Conservation (phyloP, 2,888 invertebrate genomes). For the Sphecodes monilicornis region DNA sequence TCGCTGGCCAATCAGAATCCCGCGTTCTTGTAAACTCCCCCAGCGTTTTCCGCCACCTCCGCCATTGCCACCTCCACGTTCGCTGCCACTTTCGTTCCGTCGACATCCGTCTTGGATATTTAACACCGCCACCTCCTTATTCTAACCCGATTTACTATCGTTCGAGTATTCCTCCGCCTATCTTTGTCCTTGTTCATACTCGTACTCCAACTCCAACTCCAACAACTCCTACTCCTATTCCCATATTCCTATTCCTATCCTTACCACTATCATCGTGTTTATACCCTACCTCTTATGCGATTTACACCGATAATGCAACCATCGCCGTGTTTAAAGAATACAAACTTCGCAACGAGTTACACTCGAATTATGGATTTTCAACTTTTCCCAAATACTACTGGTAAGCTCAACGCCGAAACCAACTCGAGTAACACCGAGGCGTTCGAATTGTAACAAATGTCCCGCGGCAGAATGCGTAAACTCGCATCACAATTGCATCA, state of each 20-base stretch:
- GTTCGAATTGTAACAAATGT: constrained; percentile 30
- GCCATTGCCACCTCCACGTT: constrained; percentile 20
- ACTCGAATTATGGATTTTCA: not conserved
- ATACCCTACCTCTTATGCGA: not conserved
- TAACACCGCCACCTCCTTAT: constrained; percentile 4
- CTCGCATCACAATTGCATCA: constrained; percentile 72
- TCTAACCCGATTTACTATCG: constrained; percentile 1
- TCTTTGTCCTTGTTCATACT: not conserved
- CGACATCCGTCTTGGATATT: not conserved
- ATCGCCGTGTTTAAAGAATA: not conserved
- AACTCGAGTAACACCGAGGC: constrained; percentile 12
- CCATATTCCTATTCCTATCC: not conserved
- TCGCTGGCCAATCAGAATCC: constrained; percentile 81
- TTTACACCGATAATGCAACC: not conserved
- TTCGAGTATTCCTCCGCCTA: not conserved
- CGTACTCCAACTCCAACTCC: not conserved
- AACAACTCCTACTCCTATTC: not conserved
- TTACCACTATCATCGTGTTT: not conserved
- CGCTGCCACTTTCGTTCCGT: constrained; percentile 17
- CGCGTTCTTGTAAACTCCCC: constrained; percentile 39
- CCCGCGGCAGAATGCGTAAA: constrained; percentile 58
- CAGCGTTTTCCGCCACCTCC: constrained; percentile 62
- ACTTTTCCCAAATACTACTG: not conserved
- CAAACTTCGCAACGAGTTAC: not conserved
- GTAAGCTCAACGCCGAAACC: not conserved